Evolutionary conservation across 2,797 vertebrate species (phyloP), one percentile per base, ranked within the genome.

Genomic region (Gadopsis bispinosus): DNA sequence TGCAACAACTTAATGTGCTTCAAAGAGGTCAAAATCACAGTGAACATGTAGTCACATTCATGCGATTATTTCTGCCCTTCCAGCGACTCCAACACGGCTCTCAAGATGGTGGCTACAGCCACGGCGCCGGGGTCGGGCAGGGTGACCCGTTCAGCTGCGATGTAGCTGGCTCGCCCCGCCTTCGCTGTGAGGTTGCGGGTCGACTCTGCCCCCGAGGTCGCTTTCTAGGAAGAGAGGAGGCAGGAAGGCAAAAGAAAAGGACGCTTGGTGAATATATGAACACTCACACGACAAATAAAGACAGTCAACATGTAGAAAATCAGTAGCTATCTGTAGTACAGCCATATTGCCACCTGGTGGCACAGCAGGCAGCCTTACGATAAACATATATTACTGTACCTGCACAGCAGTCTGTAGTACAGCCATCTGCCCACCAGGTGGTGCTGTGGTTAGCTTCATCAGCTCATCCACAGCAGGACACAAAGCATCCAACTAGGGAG

Each of bases 161-260:
- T 95, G 77, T 99, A 99, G 87, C 98, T 99, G 81, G 98, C 97
- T 54, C 98, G 94, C 26, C 98, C 98, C 0, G 97, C 98, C 22
- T 81, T 95, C 0, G 98, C 97, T 7, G 91, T 92, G 90, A 99
- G 97, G 77, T 93, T 29, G 71, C 91, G 94, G 12, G 98, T 99
- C 19, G 95, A 94, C 69, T 97, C 96, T 0, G 97, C 98, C 0
- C 97, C 97, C 0, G 61, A 88, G 35, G 96, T 86, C 0, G 97
- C 97, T 22, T 90, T 95, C 98, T 99, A 83, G 17, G 0, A 41
- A n/a, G 8, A 66, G n/a, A 62, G 17, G 45, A n/a, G 7, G 4
- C 19, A 9, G 0, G 12, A 45, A 11, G 19, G 12, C 3, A 16
- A 10, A 22, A 35, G n/a, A 29, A 3, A 5, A 43, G 6, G 16